Evolutionary conservation across 2,797 vertebrate species (phyloP).

Genomic region (Eulemur coronatus): DNA sequence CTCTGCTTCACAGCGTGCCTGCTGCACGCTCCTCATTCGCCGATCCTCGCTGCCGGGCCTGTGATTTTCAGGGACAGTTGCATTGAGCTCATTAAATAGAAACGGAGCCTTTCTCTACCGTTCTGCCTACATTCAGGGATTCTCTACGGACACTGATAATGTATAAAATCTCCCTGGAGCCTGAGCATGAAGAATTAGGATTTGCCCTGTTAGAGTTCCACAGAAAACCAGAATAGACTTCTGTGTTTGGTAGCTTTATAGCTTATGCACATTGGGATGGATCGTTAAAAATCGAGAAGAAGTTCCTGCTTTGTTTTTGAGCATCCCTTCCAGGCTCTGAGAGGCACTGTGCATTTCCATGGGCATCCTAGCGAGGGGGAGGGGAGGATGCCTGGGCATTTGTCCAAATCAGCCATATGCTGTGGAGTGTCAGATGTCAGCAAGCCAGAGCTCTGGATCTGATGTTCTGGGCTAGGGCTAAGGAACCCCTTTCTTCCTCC

Average conservation of each 20-base stretch:
- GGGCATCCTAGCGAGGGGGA: background rate
- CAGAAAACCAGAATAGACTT: background rate
- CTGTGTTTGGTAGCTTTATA: background rate
- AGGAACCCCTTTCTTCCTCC: background rate
- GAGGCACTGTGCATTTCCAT: background rate
- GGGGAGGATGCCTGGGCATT: background rate
- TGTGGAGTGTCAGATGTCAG: background rate
- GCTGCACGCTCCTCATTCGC: background rate
- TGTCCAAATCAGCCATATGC: background rate
- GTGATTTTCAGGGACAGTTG: background rate
- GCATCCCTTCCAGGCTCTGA: background rate
- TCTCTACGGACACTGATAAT: background rate
- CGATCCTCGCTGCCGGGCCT: background rate
- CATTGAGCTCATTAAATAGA: background rate
- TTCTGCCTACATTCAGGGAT: background rate
- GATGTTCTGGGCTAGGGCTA: background rate
- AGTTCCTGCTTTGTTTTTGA: background rate
- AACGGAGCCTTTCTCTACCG: background rate
- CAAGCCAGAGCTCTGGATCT: background rate
- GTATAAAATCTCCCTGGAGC: background rate
- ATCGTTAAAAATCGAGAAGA: background rate
- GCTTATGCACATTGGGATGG: background rate
- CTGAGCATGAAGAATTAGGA: background rate
- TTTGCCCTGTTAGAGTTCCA: background rate
- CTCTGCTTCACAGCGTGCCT: background rate